These are phyloP conservation scores for Arctia plantaginis DNA, from an alignment of 2,888 invertebrate genomes.

Conservation along the genomic window DNA sequence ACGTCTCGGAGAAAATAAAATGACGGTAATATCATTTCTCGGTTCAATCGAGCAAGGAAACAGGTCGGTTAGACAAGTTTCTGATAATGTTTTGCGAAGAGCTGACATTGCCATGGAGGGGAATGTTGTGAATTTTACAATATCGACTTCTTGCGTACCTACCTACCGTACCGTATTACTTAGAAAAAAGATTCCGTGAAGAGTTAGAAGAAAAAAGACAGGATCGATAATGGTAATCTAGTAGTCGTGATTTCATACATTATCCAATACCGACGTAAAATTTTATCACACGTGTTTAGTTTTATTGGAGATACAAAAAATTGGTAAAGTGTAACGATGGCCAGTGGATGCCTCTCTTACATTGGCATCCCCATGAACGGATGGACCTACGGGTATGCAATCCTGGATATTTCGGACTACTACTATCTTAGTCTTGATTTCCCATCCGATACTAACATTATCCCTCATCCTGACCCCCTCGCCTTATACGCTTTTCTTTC, in stretches of 20 bases:
- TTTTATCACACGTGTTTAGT: neutral
- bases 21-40: conserved; percentile 20
- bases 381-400: neutral
- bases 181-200: neutral
- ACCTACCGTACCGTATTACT: neutral
- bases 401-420: neutral
- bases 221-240: neutral
- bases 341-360: neutral
- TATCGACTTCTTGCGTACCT: neutral
- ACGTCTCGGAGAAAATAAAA: conserved; percentile 18
- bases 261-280: neutral
- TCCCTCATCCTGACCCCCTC: neutral
- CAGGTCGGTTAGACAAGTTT: conserved; percentile 30
- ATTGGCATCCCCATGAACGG: neutral
- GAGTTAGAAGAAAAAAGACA: neutral
- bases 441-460: neutral
- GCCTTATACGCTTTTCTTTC: neutral
- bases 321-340: neutral
- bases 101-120: neutral
- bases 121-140: neutral
- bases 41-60: conserved; percentile 25
- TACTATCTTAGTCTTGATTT: neutral
- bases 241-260: neutral
- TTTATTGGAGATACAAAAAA: neutral
- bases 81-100: conserved; percentile 17